These are phyloP conservation scores for Burhinus oedicnemus DNA, from an alignment of 2,113 vertebrate species.

Conservation along the genomic window DNA sequence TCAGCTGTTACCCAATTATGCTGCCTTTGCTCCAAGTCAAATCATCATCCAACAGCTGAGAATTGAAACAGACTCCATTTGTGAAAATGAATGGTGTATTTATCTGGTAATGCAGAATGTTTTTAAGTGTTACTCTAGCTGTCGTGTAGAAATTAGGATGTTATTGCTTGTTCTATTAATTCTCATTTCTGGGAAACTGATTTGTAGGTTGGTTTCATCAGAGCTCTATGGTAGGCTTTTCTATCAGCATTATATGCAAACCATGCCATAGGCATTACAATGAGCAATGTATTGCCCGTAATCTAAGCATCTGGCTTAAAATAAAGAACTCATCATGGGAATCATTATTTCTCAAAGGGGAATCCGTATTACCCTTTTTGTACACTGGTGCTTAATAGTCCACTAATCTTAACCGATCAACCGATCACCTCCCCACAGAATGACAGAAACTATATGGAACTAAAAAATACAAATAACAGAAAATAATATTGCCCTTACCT, in stretches of 20 bases:
- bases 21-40: slow-evolving; percentile 85
- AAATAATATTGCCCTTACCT: neutral
- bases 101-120: slow-evolving; percentile 71
- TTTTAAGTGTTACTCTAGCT: slow-evolving; percentile 77
- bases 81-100: slow-evolving; percentile 77
- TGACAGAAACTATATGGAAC: neutral
- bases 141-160: slow-evolving; percentile 63
- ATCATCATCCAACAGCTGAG: slow-evolving; percentile 80
- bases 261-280: neutral
- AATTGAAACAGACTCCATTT: slow-evolving; percentile 85
- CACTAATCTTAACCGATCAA: neutral
- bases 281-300: neutral
- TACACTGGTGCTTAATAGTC: neutral
- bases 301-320: slow-evolving; percentile 17
- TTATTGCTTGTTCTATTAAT: slow-evolving; percentile 68
- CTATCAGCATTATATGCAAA: neutral
- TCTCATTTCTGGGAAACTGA: slow-evolving; percentile 59
- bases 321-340: neutral
- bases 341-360: neutral
- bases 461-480: neutral
- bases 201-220: slow-evolving; percentile 53
- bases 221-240: neutral
- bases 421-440: neutral
- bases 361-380: neutral
- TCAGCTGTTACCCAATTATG: slow-evolving; percentile 84